Conservation (phyloP, 2,888 invertebrate genomes). For the Scaptodrosophila latifasciaeformis region DNA sequence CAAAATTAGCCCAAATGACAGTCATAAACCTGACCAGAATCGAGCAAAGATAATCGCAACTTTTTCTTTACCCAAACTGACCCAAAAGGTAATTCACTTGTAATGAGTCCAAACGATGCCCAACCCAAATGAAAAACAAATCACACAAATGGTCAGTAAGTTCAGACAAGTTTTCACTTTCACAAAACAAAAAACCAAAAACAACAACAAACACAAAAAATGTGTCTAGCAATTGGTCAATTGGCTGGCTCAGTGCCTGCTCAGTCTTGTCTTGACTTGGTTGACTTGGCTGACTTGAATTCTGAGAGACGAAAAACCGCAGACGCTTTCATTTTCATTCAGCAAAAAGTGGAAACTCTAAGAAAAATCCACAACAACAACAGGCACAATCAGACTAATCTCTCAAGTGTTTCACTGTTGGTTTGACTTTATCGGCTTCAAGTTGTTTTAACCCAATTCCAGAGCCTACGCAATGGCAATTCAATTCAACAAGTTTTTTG, state of each 20-base stretch:
- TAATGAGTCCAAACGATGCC: too few relatives aligned
- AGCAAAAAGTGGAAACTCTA: conserved; percentile 38
- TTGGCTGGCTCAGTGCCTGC: background rate
- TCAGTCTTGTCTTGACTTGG: background rate
- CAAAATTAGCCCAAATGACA: too few relatives aligned
- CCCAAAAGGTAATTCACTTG: too few relatives aligned
- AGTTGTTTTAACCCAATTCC: conserved; percentile 52
- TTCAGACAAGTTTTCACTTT: conserved; percentile 46
- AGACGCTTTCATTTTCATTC: conserved; percentile 59
- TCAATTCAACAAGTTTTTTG: conserved; percentile 1
- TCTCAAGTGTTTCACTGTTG: too few relatives aligned
- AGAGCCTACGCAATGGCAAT: conserved; percentile 46
- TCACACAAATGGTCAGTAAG: too few relatives aligned
- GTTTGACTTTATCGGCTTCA: background rate
- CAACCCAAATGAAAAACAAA: too few relatives aligned
- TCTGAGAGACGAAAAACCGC: conserved; percentile 43
- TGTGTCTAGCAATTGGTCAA: conserved; percentile 1
- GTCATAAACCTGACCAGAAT: too few relatives aligned
- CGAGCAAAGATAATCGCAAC: too few relatives aligned
- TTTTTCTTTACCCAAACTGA: too few relatives aligned
- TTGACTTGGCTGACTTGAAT: conserved; percentile 23
- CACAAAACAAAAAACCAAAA: conserved; percentile 13
- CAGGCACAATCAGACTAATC: conserved; percentile 20
- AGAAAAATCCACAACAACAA: conserved; percentile 10
- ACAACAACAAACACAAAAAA: background rate